phyloP scores from a whole-genome alignment of 2,888 invertebrate species.

The Nymphalis c-album region DNA sequence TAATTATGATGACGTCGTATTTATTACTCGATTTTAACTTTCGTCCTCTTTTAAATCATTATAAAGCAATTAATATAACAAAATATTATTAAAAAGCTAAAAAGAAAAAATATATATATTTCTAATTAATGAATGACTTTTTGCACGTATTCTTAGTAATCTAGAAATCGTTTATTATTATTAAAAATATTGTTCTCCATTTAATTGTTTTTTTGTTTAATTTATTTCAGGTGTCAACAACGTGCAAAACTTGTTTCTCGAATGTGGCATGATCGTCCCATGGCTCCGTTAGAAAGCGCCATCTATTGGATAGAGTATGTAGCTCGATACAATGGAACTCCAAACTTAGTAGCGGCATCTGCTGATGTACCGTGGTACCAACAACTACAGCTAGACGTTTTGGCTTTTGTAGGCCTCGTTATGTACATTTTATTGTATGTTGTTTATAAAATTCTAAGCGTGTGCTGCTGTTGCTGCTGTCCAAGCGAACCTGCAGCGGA shows the following conservation, averaged over 20 bases:
- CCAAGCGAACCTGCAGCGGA: constrained; percentile 46
- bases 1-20: no score
- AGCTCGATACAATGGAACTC: constrained; percentile 70
- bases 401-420: constrained; percentile 64
- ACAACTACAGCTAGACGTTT: constrained; percentile 69
- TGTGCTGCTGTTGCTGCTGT: constrained; percentile 66
- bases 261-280: constrained; percentile 78
- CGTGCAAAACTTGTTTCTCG: constrained; percentile 70
- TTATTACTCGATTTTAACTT: no score
- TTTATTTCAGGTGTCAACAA: constrained; percentile 60
- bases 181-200: no score
- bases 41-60: no score
- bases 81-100: no score
- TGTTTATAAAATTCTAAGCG: constrained; percentile 60
- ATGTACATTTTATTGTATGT: constrained; percentile 60
- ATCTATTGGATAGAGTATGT: constrained; percentile 83
- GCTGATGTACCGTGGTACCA: constrained; percentile 63
- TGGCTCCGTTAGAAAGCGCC: constrained; percentile 77
- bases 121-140: no score
- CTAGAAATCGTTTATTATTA: no score
- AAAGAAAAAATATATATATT: not conserved
- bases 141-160: no score
- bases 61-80: no score
- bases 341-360: constrained; percentile 64
- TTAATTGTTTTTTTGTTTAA: no score